phyloP scores from a whole-genome alignment of 2,888 invertebrate species.

The Piscicola geometra region DNA sequence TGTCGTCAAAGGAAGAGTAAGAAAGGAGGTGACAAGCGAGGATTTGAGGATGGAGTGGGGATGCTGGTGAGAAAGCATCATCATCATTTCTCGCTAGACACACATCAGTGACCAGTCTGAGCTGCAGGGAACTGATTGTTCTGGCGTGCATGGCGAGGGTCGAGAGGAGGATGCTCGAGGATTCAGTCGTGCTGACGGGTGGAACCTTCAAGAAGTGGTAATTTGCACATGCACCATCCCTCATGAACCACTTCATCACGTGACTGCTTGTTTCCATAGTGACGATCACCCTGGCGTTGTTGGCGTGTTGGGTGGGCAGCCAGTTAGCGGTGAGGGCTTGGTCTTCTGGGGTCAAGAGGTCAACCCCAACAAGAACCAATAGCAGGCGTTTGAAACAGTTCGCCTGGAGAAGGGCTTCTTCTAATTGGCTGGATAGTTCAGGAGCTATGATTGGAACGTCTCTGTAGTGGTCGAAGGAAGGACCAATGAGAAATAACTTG shows the following conservation, averaged over 20 bases:
- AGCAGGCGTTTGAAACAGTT: conserved; percentile 47
- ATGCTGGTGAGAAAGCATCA: background rate
- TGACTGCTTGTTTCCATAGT: conserved; percentile 46
- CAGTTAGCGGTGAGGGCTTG: conserved; percentile 42
- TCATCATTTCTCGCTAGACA: background rate
- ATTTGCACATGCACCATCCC: conserved; percentile 41
- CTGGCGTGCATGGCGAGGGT: conserved; percentile 44
- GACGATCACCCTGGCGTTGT: conserved; percentile 51
- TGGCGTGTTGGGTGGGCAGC: conserved; percentile 46
- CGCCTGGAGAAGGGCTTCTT: conserved; percentile 47
- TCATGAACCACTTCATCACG: conserved; percentile 45
- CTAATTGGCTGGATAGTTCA: conserved; percentile 46
- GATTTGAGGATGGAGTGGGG: conserved; percentile 9
- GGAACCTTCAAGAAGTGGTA: conserved; percentile 41
- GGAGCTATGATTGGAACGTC: background rate
- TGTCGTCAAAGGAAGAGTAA: conserved; percentile 13
- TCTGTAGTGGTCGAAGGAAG: background rate
- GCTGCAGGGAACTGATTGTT: conserved; percentile 46
- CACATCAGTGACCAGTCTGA: background rate
- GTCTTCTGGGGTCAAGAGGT: conserved; percentile 41
- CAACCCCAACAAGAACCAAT: conserved; percentile 45
- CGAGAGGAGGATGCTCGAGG: conserved; percentile 35
- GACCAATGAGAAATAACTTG: background rate
- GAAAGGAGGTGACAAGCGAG: conserved; percentile 29
- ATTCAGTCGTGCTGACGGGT: conserved; percentile 31